phyloP scores from a whole-genome alignment of 2,113 vertebrate genomes.

The Malaclemys terrapin region DNA sequence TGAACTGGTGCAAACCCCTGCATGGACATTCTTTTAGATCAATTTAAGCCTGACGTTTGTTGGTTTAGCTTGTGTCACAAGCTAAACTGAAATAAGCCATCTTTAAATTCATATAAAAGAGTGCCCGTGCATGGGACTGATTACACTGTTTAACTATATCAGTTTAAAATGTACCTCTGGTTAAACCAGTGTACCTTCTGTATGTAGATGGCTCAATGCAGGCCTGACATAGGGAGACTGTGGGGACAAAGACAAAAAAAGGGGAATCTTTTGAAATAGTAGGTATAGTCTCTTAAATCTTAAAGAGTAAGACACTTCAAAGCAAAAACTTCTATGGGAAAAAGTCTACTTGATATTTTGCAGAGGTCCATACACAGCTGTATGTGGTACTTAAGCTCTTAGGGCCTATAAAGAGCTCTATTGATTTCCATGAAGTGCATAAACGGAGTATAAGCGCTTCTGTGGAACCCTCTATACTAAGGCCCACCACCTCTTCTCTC shows the following conservation, averaged over 20 bases:
- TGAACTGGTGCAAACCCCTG: neutral
- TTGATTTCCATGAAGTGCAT: neutral
- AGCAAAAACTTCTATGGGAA: neutral
- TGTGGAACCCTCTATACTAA: neutral
- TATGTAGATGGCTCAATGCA: neutral
- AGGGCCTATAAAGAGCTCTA: neutral
- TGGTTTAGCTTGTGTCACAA: neutral
- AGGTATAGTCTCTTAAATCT: neutral
- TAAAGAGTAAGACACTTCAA: neutral
- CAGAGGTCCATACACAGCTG: neutral
- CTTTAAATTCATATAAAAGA: neutral
- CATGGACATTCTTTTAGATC: neutral
- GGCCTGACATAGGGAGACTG: neutral
- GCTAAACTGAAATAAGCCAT: neutral
- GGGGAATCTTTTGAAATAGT: neutral
- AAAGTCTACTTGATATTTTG: neutral
- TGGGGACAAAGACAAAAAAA: neutral
- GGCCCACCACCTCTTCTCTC: neutral
- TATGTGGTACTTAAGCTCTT: neutral
- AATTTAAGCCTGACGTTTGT: neutral
- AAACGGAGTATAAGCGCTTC: neutral
- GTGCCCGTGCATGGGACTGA: neutral
- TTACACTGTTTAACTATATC: neutral
- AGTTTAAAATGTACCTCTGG: neutral
- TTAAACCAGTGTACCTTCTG: neutral